Base-by-base conservation (phyloP, 2,797 vertebrate species). In the Trematomus bernacchii region DNA sequence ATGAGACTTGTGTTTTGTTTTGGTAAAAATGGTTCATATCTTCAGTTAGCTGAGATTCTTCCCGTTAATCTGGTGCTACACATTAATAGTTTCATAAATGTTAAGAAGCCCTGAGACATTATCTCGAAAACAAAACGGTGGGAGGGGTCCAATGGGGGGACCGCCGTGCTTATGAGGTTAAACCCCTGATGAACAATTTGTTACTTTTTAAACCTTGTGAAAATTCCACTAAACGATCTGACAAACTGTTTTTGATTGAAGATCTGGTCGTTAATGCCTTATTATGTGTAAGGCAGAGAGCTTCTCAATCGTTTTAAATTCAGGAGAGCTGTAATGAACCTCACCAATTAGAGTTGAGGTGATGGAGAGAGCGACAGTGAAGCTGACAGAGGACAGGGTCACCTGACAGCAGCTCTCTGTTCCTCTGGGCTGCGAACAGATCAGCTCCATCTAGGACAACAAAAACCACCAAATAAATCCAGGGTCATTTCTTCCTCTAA, bases 331-430 rank as follows among this genome's bases (percentile, higher is more conserved):
- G 15, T 77, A 72, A 84, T 72, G 44, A 85, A 48, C 53, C 52
- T 57, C 51, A 46, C 51, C 78, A 77, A 84, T 86, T 83, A 87
- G 71, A 66, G 27, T 63, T 66, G 33, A 78, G 77, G 77, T 82
- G 80, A 90, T 70, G 63, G 77, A 89, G 78, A 44, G 43, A 55
- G 40, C 58, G 72, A 75, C 79, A 71, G 75, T 67, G 59, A 69
- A 75, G 55, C 67, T 76, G 79, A 51, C 80, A 71, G 79, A 71
- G 50, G 66, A 85, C 76, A 65, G 63, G 60, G 63, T 79, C 13
- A 27, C 21, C 59, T 71, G 21, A 54, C 50, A 72, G n/a, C 61
- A 67, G 47, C 43, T 33, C 13, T 46, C 52, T 65, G 18, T 73
- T 44, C 70, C 66, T 53, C 73, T 59, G 42, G 66, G 71, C 68